phyloP scores from a whole-genome alignment of 2,888 invertebrate genomes.

The Andrena praecox region DNA sequence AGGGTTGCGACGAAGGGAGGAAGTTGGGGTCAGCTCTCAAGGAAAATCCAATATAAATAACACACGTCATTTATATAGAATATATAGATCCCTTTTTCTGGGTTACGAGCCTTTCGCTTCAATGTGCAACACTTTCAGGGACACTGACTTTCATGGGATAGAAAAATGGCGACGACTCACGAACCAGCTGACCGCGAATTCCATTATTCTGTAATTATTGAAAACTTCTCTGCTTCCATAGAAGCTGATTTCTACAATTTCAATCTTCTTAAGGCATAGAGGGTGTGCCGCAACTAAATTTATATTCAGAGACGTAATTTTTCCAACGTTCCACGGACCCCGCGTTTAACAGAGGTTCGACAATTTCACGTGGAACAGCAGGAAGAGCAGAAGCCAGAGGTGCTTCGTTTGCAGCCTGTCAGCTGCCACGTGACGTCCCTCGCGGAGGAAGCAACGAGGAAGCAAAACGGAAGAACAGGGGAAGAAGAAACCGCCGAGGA shows the following conservation, averaged over 20 bases:
- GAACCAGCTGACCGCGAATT: not conserved
- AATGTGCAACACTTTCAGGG: conserved; percentile 32
- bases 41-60: conserved; percentile 60
- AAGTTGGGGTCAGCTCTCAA: conserved; percentile 27
- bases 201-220: not conserved
- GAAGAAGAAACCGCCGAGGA: not conserved
- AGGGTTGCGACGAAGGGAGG: conserved; percentile 19
- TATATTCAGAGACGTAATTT: too few relatives aligned
- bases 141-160: not conserved
- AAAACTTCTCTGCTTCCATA: not conserved
- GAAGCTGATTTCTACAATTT: too few relatives aligned
- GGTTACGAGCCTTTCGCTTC: conserved; percentile 13
- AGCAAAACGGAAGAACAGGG: not conserved
- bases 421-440: not conserved
- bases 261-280: too few relatives aligned
- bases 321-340: too few relatives aligned
- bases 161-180: not conserved
- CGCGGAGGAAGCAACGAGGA: not conserved
- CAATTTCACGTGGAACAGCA: too few relatives aligned
- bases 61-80: conserved; percentile 26
- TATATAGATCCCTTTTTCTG: conserved; percentile 35
- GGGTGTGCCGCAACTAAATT: too few relatives aligned
- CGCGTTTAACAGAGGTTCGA: too few relatives aligned
- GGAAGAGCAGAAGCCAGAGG: too few relatives aligned
- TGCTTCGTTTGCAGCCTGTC: not conserved